Evolutionary conservation across 2,888 invertebrate species (phyloP), one percentile per base, ranked within the genome.

Genomic region (Liopterus haemorrhoidalis): DNA sequence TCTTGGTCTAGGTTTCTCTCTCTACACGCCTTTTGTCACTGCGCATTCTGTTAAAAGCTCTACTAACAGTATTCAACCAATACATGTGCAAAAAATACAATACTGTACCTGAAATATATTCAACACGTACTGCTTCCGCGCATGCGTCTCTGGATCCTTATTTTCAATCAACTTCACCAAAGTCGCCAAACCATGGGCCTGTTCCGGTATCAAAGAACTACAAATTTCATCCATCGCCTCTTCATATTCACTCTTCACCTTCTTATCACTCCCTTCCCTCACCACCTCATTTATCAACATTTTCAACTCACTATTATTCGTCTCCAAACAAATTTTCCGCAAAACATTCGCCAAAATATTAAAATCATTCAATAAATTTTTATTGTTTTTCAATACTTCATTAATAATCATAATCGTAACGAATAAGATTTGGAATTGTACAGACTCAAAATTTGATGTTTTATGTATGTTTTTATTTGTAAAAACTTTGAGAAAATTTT

Each of bases 161-260:
- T 66, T 66, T 57, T 82, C 75, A 37, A 91, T 72, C n/a, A 91
- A 70, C 67, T 80, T 82, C 11, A 78, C 78, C 11, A 92, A 65
- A 36, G 75, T 69, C 54, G 89, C 78, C 24, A 91, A 69, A 5
- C 83, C 91, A 67, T 91, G 90, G 8, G 85, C 90, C 62, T 82
- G 74, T 0, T 85, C 78, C n/a, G 90, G 90, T 33, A 91, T 64
- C 44, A 85, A 61, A 18, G 79, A 73, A 69, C 87, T 83, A 58
- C 76, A 76, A 14, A 82, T 69, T 63, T 87, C 80, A 38, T 73
- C 65, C 41, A 88, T 61, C 1, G 85, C 85, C 56, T 74, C 71
- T 46, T 77, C 74, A 57, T 76, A 79, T 30, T 71, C 67, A 38
- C 73, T 68, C 48, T 62, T 58, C 15, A 52, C 51, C 8, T n/a